phyloP scores from a whole-genome alignment of 2,113 vertebrate species.

The Taurulus bubalis region DNA sequence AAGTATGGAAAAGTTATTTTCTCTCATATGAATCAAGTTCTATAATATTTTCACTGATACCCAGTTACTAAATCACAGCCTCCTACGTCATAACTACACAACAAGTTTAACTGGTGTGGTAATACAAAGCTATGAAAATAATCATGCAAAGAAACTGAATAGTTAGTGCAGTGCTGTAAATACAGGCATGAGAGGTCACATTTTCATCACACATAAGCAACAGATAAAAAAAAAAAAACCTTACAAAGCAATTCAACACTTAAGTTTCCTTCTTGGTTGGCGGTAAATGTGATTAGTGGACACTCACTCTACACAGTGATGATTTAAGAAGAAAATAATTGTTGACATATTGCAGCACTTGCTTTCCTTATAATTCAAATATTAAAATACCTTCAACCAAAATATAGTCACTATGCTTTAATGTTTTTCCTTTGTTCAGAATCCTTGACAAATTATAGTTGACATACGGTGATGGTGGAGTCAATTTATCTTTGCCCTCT shows the following conservation, averaged over 20 bases:
- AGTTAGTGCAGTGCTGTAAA: slow-evolving; percentile 28
- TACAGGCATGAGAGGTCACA: slow-evolving; percentile 7
- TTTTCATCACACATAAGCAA: slow-evolving; percentile 13
- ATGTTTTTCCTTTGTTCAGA: slow-evolving; percentile 28
- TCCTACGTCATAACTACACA: not conserved
- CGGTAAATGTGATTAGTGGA: slow-evolving; percentile 29
- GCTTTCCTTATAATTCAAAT: not conserved
- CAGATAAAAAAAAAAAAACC: slow-evolving; percentile 8
- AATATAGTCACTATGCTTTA: slow-evolving; percentile 18
- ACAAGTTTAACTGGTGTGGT: not conserved
- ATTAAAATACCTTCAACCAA: slow-evolving; percentile 9
- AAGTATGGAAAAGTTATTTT: not conserved
- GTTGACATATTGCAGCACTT: slow-evolving; percentile 15
- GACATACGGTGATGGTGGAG: not conserved
- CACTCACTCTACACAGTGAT: slow-evolving; percentile 8
- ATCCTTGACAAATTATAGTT: not conserved
- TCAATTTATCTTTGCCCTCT: not conserved
- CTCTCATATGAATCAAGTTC: not conserved
- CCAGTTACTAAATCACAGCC: not conserved
- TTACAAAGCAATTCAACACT: not conserved
- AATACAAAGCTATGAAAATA: slow-evolving; percentile 34
- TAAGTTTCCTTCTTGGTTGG: not conserved
- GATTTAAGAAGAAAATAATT: not conserved
- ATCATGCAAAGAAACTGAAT: slow-evolving; percentile 46
- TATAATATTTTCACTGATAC: not conserved